Percentiles rank a stretch among this genome's conserved stretches.
Conservation (phyloP, 2,888 invertebrate species). For the Noctuana brunneofusca region DNA sequence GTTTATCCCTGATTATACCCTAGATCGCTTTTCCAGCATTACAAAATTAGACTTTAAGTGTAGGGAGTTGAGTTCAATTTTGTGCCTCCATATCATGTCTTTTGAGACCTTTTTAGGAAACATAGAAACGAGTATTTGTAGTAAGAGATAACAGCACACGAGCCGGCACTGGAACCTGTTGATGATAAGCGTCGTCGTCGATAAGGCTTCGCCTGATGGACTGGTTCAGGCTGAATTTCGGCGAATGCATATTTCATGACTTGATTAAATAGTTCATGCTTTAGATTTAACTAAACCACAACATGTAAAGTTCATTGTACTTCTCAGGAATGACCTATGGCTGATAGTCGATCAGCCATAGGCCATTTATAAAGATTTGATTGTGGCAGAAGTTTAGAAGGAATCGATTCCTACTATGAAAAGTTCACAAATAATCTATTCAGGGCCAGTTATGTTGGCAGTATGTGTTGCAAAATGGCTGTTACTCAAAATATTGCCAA, state of each 20-base stretch:
- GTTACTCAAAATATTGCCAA: neutral
- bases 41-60: constrained; percentile 42
- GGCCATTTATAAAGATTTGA: too few species aligned
- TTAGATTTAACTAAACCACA: constrained; percentile 56
- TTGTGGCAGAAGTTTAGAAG: neutral
- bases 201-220: constrained; percentile 77
- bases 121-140: constrained; percentile 70
- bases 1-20: constrained; percentile 71
- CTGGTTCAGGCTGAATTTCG: constrained; percentile 76
- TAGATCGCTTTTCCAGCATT: constrained; percentile 42
- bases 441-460: too few species aligned
- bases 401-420: too few species aligned
- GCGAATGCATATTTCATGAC: constrained; percentile 81
- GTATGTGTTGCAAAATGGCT: too few species aligned
- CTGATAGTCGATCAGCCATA: too few species aligned
- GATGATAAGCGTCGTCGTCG: constrained; percentile 80
- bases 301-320: constrained; percentile 52
- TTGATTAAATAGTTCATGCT: constrained; percentile 81
- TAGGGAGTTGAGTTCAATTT: constrained; percentile 42
- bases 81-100: constrained; percentile 25
- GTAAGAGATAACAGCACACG: constrained; percentile 79
- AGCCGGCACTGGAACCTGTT: constrained; percentile 79
- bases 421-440: too few species aligned
- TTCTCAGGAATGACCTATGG: constrained; percentile 43
- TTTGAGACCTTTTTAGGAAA: constrained; percentile 50